Percentiles rank a stretch among this genome's conserved stretches.
These are phyloP conservation scores for Ips nitidus DNA, from an alignment of 1,140 invertebrate species.

Conservation along the genomic window DNA sequence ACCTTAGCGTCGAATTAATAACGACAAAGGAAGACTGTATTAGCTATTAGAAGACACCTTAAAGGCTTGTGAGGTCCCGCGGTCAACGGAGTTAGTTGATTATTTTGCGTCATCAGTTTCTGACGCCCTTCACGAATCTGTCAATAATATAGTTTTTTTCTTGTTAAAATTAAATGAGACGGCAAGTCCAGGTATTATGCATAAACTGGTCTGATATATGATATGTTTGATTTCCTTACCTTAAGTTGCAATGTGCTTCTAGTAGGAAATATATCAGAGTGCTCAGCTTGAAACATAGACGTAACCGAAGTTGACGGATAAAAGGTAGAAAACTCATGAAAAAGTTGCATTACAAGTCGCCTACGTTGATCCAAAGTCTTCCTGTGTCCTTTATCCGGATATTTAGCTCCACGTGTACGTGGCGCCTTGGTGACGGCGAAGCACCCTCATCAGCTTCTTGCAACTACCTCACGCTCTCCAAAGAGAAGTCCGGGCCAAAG, in stretches of 20 bases:
- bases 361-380: conserved; percentile 87
- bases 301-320: conserved; percentile 90
- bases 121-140: conserved; percentile 93
- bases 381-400: conserved; percentile 73
- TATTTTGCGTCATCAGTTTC: conserved; percentile 81
- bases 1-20: too few species aligned
- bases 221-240: background rate
- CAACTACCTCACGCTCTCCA: conserved; percentile 70
- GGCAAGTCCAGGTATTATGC: too few species aligned
- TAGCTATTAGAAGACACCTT: conserved; percentile 50
- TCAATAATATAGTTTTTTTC: too few species aligned
- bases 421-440: conserved; percentile 81
- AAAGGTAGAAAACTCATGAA: conserved; percentile 78
- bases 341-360: conserved; percentile 90
- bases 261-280: conserved; percentile 90
- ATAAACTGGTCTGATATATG: too few species aligned
- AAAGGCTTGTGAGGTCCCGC: conserved; percentile 41
- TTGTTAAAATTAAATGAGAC: too few species aligned
- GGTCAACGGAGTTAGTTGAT: conserved; percentile 57
- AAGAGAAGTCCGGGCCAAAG: conserved; percentile 91
- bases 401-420: conserved; percentile 71
- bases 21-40: background rate
- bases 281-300: conserved; percentile 81
- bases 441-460: conserved; percentile 47
- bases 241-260: conserved; percentile 93